Base-by-base conservation (phyloP, 2,888 invertebrate genomes). In the Odontocolon sp. region DNA sequence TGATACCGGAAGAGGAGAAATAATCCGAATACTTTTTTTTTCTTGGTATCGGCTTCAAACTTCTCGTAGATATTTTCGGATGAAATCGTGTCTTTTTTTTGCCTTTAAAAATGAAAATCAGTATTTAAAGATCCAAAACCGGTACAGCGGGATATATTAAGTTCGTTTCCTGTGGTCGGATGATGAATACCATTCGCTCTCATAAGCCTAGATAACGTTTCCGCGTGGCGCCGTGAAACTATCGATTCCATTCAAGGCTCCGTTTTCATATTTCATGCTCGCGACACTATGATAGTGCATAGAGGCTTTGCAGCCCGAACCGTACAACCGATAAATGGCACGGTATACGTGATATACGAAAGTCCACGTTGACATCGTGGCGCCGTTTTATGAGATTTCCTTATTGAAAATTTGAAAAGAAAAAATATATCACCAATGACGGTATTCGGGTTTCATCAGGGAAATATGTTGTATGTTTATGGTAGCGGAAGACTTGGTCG, bases 401-500 rank as follows among this genome's bases (percentile, higher is more conserved):
- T 45, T 45, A 8, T 26, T 4, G 2, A 16, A 5, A 8, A 3
- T 2, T 3, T 3, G 3, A 9, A 8, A 42, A 42, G 16, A 14
- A 40, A 59, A 28, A 42, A 16, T 2, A 16, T 3, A 21, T 21
- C 2, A 26, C n/a, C 26, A 47, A 11, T 47, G 23, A 26, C n/a
- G n/a, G 11, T 47, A 4, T 3, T 52, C 2, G 31, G 8, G 26
- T 52, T 28, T 52, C 3, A 52, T 54, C 18, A 21, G 54, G 33
- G 26, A 54, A 33, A 54, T 38, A 56, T 72, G 14, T 23, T 38
- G 31, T 57, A 66, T 45, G 18, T 72, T 50, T 38, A 36, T 71
- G 91, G 61, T 90, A 93, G 93, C 92, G 93, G 86, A 93, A 93
- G 91, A 92, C 93, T 87, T 93, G 93, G 92, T 93, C 93, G 85